Conservation (phyloP, 2,797 vertebrate genomes). For the Synaphobranchus kaupii region DNA sequence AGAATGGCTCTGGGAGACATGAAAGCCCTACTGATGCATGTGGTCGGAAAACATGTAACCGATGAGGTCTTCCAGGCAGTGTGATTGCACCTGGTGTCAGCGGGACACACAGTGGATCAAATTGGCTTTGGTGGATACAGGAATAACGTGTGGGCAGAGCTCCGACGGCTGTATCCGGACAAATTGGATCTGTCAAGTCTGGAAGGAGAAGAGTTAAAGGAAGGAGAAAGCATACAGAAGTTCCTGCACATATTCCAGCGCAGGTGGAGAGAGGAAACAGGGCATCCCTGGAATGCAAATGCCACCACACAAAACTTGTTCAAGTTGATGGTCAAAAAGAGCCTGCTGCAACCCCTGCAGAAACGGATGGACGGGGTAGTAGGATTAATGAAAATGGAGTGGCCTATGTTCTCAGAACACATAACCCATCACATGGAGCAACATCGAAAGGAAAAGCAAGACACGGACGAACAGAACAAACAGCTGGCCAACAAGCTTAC, state of each 20-base stretch:
- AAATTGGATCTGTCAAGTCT: not conserved
- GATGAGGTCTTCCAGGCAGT: too few relatives aligned
- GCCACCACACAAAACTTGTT: not conserved
- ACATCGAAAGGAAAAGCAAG: too few relatives aligned
- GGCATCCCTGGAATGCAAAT: not conserved
- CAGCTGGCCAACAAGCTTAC: not conserved
- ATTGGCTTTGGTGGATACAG: not conserved
- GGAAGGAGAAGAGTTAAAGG: slow-evolving; percentile 3
- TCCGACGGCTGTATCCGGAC: not conserved
- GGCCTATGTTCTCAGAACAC: not conserved
- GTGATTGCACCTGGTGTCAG: too few relatives aligned
- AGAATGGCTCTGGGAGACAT: too few relatives aligned
- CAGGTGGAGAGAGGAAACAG: slow-evolving; percentile 23
- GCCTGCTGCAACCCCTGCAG: slow-evolving; percentile 1
- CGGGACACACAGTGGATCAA: not conserved
- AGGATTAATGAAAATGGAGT: not conserved
- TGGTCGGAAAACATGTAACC: too few relatives aligned
- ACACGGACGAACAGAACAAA: too few relatives aligned
- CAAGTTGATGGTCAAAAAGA: too few relatives aligned
- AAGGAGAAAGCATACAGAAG: not conserved
- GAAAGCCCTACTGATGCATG: too few relatives aligned
- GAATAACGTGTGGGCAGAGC: not conserved
- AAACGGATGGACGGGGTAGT: not conserved
- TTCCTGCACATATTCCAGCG: not conserved
- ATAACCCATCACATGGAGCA: too few relatives aligned